Percentiles rank a stretch among this genome's conserved stretches.
These are phyloP conservation scores for Planiliza haematocheilus DNA, from an alignment of 2,113 vertebrate genomes.

Conservation along the genomic window DNA sequence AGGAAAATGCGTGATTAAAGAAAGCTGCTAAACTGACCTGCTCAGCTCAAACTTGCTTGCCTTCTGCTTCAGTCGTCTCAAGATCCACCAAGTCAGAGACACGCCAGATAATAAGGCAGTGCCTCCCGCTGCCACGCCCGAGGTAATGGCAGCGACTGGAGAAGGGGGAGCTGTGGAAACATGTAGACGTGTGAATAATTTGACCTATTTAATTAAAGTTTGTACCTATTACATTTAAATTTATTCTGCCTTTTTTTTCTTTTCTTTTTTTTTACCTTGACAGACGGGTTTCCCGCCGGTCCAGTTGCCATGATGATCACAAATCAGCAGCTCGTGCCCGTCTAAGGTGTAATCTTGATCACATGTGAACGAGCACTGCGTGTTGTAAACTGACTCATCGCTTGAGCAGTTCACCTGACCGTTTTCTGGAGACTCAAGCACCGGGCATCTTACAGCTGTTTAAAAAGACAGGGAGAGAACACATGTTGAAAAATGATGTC, in stretches of 20 bases:
- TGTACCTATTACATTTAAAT: neutral
- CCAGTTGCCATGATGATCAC: constrained; percentile 75
- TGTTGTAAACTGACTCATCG: constrained; percentile 38
- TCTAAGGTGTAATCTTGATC: constrained; percentile 51
- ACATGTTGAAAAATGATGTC: neutral
- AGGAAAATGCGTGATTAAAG: neutral
- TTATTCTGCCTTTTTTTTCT: accelerated
- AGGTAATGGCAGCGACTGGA: neutral
- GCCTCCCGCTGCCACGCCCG: constrained; percentile 56
- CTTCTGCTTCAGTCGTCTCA: constrained; percentile 68
- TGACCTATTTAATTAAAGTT: neutral
- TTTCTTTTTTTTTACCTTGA: constrained; percentile 62
- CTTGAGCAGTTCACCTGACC: constrained; percentile 72
- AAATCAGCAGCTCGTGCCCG: constrained; percentile 64
- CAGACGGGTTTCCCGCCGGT: constrained; percentile 70
- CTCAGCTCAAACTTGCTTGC: constrained; percentile 76
- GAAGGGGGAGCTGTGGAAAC: constrained; percentile 52
- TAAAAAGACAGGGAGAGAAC: neutral
- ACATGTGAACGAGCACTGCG: constrained; percentile 78
- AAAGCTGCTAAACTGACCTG: constrained; percentile 66
- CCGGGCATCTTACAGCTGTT: constrained; percentile 69
- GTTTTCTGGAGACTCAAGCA: constrained; percentile 60
- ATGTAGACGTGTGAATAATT: neutral
- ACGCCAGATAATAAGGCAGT: constrained; percentile 42
- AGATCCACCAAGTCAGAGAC: constrained; percentile 61